These are phyloP conservation scores for Acropora tenuis DNA, from an alignment of 64 coral and sea anemone genomes.

Conservation along the genomic window DNA sequence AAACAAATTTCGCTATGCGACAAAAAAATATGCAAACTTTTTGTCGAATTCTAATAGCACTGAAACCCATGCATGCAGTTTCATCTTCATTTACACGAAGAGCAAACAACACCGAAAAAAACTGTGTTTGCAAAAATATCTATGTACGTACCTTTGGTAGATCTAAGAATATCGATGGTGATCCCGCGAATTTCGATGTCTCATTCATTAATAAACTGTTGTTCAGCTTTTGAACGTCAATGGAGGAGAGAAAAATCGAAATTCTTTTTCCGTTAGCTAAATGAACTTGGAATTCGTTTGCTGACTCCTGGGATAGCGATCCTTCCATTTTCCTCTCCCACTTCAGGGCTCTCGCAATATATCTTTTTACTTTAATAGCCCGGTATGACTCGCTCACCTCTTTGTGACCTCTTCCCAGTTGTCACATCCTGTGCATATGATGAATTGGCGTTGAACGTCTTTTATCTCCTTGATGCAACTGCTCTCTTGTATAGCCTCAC, in stretches of 20 bases:
- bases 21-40: too few species aligned
- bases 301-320: not conserved
- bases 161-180: not conserved
- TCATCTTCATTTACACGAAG: not conserved
- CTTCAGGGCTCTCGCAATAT: not conserved
- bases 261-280: not conserved
- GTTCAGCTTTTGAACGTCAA: not conserved
- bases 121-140: not conserved
- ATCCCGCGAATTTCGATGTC: not conserved
- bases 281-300: not conserved
- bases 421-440: not conserved
- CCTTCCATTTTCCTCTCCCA: not conserved
- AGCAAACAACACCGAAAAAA: not conserved
- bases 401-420: not conserved
- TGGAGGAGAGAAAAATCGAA: not conserved
- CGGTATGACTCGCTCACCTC: not conserved
- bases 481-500: not conserved
- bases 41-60: too few species aligned
- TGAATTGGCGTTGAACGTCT: not conserved
- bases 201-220: not conserved
- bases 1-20: too few species aligned
- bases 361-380: not conserved
- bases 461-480: not conserved
- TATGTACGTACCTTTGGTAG: not conserved
- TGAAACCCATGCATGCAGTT: too few species aligned